Evolutionary conservation across 2,888 invertebrate genomes (phyloP), one percentile per base, ranked within the genome.

Genomic region (Drosophila anomalipes): DNA sequence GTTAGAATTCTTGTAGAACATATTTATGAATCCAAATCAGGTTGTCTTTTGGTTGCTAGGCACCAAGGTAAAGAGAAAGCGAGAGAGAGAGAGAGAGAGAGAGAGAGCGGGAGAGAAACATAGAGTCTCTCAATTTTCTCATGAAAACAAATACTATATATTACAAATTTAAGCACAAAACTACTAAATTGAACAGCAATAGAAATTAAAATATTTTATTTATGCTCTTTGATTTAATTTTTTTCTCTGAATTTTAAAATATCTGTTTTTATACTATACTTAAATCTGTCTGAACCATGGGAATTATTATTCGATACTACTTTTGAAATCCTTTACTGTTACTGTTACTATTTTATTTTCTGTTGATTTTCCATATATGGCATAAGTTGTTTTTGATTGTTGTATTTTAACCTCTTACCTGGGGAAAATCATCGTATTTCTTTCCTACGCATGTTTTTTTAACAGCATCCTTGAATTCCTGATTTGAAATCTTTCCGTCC

Each of bases 401-500:
- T 33, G 16, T 19, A 37, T 19, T 39, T 28, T n/a, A 28, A 26
- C 16, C 26, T 53, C 37, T 71, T 83, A 93, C 93, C 91, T 97
- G 96, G 0, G 97, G 97, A 91, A 97, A 97, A 72, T 97, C 96
- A 16, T 95, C 95, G 91, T 96, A 97, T 76, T 95, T 94, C 87
- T 96, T 95, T 6, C 97, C 97, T 30, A 97, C 95, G 91, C 97
- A 97, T 82, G 96, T 96, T 92, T 96, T 96, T 92, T 97, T 95
- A 1, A 97, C 97, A 0, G 97, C 97, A 85, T 95, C 94, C 77
- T 97, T 97, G 94, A 97, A 97, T 92, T 97, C 97, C 2, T 96
- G 96, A 66, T 96, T 96, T 5, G 97, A 96, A 83, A 97, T 96
- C 91, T 95, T 95, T 54, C 97, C 97, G 92, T 97, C 97, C 97